Evolutionary conservation across 1,140 invertebrate species (phyloP), one percentile per base, ranked within the genome.

Genomic region (Schlechtendalia chinensis): DNA sequence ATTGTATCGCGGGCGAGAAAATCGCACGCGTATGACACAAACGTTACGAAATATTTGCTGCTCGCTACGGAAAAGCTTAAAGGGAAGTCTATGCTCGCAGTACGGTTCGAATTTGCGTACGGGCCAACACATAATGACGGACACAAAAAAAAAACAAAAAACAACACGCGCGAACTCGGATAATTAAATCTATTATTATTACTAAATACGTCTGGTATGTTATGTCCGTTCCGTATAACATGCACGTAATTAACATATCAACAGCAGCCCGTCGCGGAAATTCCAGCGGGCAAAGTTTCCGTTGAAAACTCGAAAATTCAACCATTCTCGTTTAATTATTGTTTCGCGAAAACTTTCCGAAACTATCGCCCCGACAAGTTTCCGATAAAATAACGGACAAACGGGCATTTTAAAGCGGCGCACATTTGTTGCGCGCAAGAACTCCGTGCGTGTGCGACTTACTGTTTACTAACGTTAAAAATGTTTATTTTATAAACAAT

Each of bases 251-350:
- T 47, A 69, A 22, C 65, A 47, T 69, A 69, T 67, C 32, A 67
- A 67, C 63, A 32, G 11, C 10, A 39, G n/a, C 12, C 19, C 61
- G n/a, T 29, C 19, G 14, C 32, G 11, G 32, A n/a, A 45, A 67
- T 67, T 45, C 19, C 63, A 14, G 32, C 22, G 6, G 47, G n/a
- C 22, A 45, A 47, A 39, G 45, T 47, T 69, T 47, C 32, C n/a
- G 11, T 67, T 67, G 32, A 22, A 67, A 67, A 67, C 63, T 69
- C 45, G 12, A 47, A 69, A 69, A 45, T 69, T 47, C 22, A 14
- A 1, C 65, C 39, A 39, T n/a, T 47, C 65, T 69, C 39, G 45
- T 47, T 69, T 47, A 69, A 69, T 45, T 69, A 47, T n/a, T n/a
- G 39, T 24, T 12, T 67, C 22, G 5, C 22, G 32, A 8, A 47